Percentiles rank a stretch among this genome's conserved stretches.
phyloP scores from a whole-genome alignment of 1,140 invertebrate species.

The Aphidius ervi region DNA sequence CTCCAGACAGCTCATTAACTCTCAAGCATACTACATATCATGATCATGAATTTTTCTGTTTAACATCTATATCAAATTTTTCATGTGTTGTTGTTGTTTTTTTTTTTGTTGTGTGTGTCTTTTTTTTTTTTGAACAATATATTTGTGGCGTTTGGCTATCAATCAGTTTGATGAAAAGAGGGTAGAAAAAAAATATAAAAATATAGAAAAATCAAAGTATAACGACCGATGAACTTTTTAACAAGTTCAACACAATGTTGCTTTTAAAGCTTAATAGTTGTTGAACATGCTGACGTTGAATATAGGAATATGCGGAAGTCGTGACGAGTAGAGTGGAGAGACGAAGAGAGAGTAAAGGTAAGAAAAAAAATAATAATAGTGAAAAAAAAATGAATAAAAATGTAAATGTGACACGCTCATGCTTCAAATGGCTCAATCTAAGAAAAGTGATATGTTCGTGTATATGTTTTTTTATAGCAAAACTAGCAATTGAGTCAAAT shows the following conservation, averaged over 20 bases:
- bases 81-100: too few species aligned
- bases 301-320: not conserved
- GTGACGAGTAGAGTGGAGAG: not conserved
- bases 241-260: conserved; percentile 17
- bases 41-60: too few species aligned
- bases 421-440: conserved; percentile 24
- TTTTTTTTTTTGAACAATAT: not conserved
- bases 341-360: not conserved
- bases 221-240: conserved; percentile 25
- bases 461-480: too few species aligned
- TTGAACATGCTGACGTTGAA: not conserved
- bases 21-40: too few species aligned
- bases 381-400: conserved; percentile 17
- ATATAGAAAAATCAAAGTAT: conserved; percentile 9
- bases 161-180: too few species aligned
- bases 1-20: too few species aligned
- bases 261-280: not conserved
- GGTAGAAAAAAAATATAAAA: not conserved
- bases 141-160: too few species aligned
- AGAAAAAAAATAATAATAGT: not conserved
- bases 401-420: conserved; percentile 23
- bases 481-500: too few species aligned
- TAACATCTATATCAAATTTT: too few species aligned
- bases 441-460: not conserved
- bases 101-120: too few species aligned